Conservation (phyloP, 2,888 invertebrate genomes). For the Amblyjoppa proteus region DNA sequence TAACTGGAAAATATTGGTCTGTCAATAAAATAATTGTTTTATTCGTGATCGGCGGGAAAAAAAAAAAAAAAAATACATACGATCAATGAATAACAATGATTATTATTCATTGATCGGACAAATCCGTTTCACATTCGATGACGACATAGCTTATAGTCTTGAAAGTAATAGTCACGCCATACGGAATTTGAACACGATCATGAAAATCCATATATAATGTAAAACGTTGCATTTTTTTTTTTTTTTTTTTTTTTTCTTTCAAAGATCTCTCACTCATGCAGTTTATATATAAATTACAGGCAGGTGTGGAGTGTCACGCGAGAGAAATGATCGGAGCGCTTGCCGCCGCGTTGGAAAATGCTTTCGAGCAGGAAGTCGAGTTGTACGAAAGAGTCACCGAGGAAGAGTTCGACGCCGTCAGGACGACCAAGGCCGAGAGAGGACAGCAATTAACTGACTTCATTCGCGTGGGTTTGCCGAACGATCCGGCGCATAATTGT, state of each 20-base stretch:
- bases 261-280: background rate
- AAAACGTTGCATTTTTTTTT: background rate
- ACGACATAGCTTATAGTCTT: too few species aligned
- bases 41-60: too few species aligned
- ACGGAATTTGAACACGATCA: too few species aligned
- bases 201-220: background rate
- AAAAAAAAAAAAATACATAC: too few species aligned
- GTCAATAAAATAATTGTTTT: too few species aligned
- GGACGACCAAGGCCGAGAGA: constrained; percentile 89
- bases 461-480: constrained; percentile 87
- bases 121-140: too few species aligned
- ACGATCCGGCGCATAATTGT: background rate
- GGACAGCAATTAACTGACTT: constrained; percentile 88
- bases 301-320: constrained; percentile 89
- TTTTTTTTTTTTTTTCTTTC: background rate
- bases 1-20: too few species aligned
- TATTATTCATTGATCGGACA: too few species aligned
- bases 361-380: constrained; percentile 90
- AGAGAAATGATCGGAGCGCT: constrained; percentile 89
- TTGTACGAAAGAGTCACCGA: constrained; percentile 92
- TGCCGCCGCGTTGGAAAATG: constrained; percentile 89
- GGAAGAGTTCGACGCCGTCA: constrained; percentile 94
- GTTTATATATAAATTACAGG: constrained; percentile 83
- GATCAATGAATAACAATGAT: too few species aligned
- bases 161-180: too few species aligned